Percentiles rank a stretch among this genome's conserved stretches.
Evolutionary conservation across 2,888 invertebrate genomes (phyloP).

Genomic region (Drosophila acutilabella): DNA sequence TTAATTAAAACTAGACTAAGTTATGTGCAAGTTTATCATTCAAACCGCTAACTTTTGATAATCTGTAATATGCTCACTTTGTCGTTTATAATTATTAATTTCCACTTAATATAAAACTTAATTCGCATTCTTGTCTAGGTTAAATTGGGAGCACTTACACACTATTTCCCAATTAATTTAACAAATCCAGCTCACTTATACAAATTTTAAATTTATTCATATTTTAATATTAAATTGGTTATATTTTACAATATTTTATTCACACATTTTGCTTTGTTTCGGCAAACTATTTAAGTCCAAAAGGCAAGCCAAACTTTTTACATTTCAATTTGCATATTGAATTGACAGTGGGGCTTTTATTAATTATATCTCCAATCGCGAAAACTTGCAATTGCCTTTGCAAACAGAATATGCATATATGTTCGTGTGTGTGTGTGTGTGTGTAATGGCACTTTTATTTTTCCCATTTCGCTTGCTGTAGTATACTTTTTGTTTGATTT

Average conservation of each 20-base stretch:
- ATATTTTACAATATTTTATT: background rate
- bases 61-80: too few species aligned
- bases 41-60: too few species aligned
- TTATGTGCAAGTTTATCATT: too few species aligned
- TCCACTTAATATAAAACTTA: background rate
- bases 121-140: background rate
- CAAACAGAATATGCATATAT: constrained; percentile 3
- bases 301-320: constrained; percentile 21
- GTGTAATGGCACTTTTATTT: constrained; percentile 1
- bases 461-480: constrained; percentile 3
- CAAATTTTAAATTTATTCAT: background rate
- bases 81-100: too few species aligned
- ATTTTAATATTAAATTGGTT: constrained; percentile 27
- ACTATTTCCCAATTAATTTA: background rate
- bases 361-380: constrained; percentile 61
- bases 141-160: constrained; percentile 4
- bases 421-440: background rate
- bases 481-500: constrained; percentile 46
- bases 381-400: constrained; percentile 39
- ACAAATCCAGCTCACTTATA: background rate
- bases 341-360: constrained; percentile 41
- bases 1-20: too few species aligned
- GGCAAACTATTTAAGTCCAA: constrained; percentile 7
- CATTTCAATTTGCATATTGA: constrained; percentile 67
- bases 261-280: constrained; percentile 12